Percentiles rank a stretch among this genome's conserved stretches.
Evolutionary conservation across 1,140 invertebrate genomes (phyloP).

Genomic region (Drosophila pectinifera): DNA sequence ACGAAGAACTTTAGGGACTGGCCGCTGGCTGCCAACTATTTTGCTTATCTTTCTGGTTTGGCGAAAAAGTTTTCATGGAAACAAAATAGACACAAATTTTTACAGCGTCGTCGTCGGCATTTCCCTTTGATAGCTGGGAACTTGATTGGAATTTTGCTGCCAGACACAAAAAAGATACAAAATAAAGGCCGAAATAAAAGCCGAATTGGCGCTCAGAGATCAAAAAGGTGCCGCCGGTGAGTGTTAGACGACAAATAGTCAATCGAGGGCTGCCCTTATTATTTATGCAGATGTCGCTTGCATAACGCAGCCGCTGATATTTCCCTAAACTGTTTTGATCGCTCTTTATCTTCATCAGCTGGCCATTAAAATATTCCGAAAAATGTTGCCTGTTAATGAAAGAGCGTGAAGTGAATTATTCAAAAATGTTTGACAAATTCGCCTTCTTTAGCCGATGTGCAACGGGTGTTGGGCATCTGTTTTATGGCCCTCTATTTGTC

Average conservation of each 20-base stretch:
- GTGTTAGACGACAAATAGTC: constrained; percentile 61
- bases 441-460: constrained; percentile 18
- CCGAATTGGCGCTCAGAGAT: constrained; percentile 52
- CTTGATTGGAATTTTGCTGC: constrained; percentile 58
- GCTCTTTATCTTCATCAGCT: constrained; percentile 41
- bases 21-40: constrained; percentile 40
- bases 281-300: constrained; percentile 54
- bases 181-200: constrained; percentile 35
- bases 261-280: constrained; percentile 48
- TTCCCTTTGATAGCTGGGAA: constrained; percentile 54
- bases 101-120: constrained; percentile 48
- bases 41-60: constrained; percentile 43
- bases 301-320: constrained; percentile 47
- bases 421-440: constrained; percentile 44
- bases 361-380: constrained; percentile 22
- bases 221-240: constrained; percentile 53
- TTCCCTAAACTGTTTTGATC: constrained; percentile 61
- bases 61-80: constrained; percentile 49
- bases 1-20: constrained; percentile 35
- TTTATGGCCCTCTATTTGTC: constrained; percentile 46
- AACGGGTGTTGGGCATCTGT: constrained; percentile 40
- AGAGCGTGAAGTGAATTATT: constrained; percentile 59
- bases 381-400: constrained; percentile 42
- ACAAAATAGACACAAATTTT: constrained; percentile 54
- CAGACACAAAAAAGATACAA: constrained; percentile 22